A percentile compares a stretch with the other conserved stretches of the same genome.
Evolutionary conservation across 1,140 invertebrate species (phyloP).

Genomic region (Mya arenaria): DNA sequence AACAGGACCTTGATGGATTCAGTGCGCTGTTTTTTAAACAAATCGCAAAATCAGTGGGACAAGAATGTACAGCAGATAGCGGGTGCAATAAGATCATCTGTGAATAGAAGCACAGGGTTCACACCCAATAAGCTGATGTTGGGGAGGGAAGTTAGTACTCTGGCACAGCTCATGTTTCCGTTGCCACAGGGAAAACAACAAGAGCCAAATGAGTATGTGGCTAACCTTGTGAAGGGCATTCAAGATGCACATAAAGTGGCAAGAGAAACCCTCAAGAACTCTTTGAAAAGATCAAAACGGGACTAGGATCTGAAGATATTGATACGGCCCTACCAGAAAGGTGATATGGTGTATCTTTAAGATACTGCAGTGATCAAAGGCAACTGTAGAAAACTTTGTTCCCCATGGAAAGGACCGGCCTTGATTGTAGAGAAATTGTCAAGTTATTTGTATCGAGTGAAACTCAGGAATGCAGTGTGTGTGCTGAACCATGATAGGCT

Average conservation of each 20-base stretch:
- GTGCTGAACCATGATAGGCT: background rate
- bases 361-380: background rate
- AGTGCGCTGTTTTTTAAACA: background rate
- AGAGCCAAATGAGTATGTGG: background rate
- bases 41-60: background rate
- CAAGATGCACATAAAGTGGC: background rate
- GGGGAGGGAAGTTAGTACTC: background rate
- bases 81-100: background rate
- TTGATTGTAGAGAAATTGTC: background rate
- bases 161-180: background rate
- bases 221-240: background rate
- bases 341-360: background rate
- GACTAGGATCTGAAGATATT: background rate
- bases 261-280: background rate
- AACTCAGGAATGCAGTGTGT: background rate
- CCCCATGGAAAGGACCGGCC: conserved; percentile 1
- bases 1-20: conserved; percentile 15
- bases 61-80: conserved; percentile 6
- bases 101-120: background rate
- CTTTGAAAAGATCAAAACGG: background rate
- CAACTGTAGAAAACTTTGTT: background rate
- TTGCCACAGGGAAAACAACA: background rate
- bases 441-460: background rate
- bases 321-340: background rate
- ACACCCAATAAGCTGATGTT: background rate